A percentile compares a stretch with the other conserved stretches of the same genome.
Evolutionary conservation across 2,113 vertebrate genomes (phyloP).

Genomic region (Neodontobutis hainanensis): DNA sequence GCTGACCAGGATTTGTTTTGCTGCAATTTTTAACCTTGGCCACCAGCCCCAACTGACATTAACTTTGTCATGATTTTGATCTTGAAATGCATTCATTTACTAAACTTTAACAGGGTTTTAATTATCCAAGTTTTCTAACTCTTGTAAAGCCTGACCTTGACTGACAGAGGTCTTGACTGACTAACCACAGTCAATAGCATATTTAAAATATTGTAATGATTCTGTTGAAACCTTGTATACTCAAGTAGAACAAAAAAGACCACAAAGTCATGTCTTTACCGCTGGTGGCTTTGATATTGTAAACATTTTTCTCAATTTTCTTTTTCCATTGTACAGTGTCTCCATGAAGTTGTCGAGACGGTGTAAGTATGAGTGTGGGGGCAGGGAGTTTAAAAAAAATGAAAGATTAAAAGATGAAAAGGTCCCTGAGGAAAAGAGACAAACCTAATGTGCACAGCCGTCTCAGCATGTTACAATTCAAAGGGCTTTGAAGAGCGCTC

Average conservation of each 20-base stretch:
- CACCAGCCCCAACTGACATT: too few species aligned
- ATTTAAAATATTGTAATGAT: not conserved
- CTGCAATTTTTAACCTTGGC: too few species aligned
- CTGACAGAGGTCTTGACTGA: not conserved
- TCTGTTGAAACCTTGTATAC: not conserved
- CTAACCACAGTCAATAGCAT: not conserved
- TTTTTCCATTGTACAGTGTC: constrained; percentile 6
- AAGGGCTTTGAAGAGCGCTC: constrained; percentile 66
- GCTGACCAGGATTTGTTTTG: too few species aligned
- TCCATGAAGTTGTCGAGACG: constrained; percentile 30
- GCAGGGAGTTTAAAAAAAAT: constrained; percentile 20
- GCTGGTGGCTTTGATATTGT: constrained; percentile 23
- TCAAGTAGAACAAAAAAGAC: not conserved
- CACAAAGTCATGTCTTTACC: not conserved
- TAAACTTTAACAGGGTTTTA: not conserved
- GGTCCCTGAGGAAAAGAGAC: constrained; percentile 27
- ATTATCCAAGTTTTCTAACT: not conserved
- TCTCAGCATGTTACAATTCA: constrained; percentile 74
- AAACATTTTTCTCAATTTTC: constrained; percentile 16
- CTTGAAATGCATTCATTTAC: too few species aligned
- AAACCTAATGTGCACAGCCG: constrained; percentile 34
- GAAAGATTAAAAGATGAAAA: constrained; percentile 58
- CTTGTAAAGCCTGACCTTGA: not conserved
- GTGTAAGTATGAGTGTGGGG: not conserved
- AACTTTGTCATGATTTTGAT: too few species aligned